Evolutionary conservation across 2,797 vertebrate genomes (phyloP).

Genomic region (Tachyglossus aculeatus): DNA sequence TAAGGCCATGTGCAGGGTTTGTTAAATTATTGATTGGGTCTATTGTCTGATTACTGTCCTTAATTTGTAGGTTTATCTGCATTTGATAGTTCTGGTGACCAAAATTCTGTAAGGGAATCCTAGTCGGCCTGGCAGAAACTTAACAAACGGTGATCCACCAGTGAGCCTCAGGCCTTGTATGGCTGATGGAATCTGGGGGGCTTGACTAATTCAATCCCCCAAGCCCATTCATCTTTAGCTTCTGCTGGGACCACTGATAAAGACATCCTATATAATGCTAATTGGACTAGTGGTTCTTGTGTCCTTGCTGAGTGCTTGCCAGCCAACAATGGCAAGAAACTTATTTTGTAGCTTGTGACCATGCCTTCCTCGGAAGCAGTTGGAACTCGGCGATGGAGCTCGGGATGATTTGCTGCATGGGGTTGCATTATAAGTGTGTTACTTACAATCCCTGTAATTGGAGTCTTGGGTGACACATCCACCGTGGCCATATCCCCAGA

Average conservation of each 20-base stretch:
- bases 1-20: too few species aligned
- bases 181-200: too few species aligned
- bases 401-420: conserved; percentile 15
- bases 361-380: conserved; percentile 32
- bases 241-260: not conserved
- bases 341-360: not conserved
- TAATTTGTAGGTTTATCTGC: not conserved
- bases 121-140: not conserved
- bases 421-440: conserved; percentile 10
- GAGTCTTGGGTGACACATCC: conserved; percentile 31
- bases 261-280: not conserved
- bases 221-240: not conserved
- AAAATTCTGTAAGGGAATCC: not conserved
- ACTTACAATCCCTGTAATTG: conserved; percentile 44
- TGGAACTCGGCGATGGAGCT: conserved; percentile 22
- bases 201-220: not conserved
- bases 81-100: not conserved
- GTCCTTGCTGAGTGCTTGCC: not conserved
- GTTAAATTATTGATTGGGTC: not conserved
- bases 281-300: not conserved
- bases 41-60: not conserved
- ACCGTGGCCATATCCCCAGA: not conserved
- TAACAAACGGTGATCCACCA: accelerated
- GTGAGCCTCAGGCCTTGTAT: not conserved
- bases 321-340: not conserved